Percentiles rank a stretch among this genome's conserved stretches.
Conservation (phyloP, 2,797 vertebrate genomes). For the Oryzias sinensis region DNA sequence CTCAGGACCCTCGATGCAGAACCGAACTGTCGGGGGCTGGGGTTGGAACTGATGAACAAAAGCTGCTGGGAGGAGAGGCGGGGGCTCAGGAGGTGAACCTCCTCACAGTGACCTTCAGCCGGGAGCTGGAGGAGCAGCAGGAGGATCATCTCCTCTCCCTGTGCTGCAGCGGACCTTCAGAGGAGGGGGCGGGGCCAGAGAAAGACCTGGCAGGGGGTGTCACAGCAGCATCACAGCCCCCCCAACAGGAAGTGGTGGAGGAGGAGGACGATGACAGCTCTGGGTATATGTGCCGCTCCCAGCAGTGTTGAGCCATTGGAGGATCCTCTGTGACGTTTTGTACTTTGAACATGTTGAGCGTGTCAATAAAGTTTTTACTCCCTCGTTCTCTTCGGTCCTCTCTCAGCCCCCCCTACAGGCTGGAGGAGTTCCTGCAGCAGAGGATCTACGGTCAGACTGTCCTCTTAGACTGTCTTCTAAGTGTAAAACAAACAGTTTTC, state of each 20-base stretch:
- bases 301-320: neutral
- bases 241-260: neutral
- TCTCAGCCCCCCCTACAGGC: too few relatives aligned
- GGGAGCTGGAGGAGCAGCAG: constrained; percentile 1
- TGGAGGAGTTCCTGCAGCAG: too few relatives aligned
- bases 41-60: neutral
- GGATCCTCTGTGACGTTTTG: too few relatives aligned
- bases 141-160: neutral
- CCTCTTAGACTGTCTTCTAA: too few relatives aligned
- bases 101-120: constrained; percentile 44
- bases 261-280: neutral
- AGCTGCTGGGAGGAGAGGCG: neutral
- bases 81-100: constrained; percentile 45
- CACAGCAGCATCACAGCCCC: neutral
- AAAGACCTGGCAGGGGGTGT: neutral
- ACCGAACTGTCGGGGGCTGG: neutral
- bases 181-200: neutral
- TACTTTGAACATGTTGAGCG: too few relatives aligned
- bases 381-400: too few relatives aligned
- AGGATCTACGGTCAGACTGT: too few relatives aligned
- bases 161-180: neutral
- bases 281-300: constrained; percentile 13
- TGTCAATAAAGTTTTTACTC: too few relatives aligned
- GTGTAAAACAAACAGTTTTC: too few relatives aligned
- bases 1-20: neutral